phyloP scores from a whole-genome alignment of 2,113 vertebrate genomes.

The Labeo rohita region DNA sequence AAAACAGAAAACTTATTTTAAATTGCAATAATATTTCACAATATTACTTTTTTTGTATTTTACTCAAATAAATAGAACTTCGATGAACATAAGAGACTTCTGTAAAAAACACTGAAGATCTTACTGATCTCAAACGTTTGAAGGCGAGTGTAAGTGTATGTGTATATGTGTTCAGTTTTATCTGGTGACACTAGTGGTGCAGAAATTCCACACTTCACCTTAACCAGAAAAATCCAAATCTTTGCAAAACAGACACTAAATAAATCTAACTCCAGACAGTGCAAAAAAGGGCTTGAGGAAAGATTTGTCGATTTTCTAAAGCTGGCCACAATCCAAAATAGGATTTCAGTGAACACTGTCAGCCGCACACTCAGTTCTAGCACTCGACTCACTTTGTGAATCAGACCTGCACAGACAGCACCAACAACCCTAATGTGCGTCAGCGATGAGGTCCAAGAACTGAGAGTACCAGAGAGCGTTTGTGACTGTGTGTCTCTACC shows the following conservation, averaged over 20 bases:
- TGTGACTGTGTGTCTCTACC: not conserved
- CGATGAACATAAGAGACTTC: no score
- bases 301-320: not conserved
- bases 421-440: conserved; percentile 9
- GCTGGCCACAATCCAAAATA: not conserved
- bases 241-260: not conserved
- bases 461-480: not conserved
- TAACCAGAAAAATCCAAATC: not conserved
- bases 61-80: no score
- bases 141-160: no score
- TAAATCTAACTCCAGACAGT: not conserved
- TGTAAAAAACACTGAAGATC: no score
- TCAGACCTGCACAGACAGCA: conserved; percentile 30
- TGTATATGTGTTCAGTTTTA: no score
- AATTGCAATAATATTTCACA: no score
- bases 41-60: no score
- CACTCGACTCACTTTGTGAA: not conserved
- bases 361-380: not conserved
- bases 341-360: not conserved
- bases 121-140: no score
- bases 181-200: not conserved
- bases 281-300: not conserved
- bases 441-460: not conserved
- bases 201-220: not conserved
- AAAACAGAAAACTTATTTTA: no score